Percentiles rank a stretch among this genome's conserved stretches.
phyloP scores from a whole-genome alignment of 2,113 vertebrate genomes.

The Anthoscopus minutus region DNA sequence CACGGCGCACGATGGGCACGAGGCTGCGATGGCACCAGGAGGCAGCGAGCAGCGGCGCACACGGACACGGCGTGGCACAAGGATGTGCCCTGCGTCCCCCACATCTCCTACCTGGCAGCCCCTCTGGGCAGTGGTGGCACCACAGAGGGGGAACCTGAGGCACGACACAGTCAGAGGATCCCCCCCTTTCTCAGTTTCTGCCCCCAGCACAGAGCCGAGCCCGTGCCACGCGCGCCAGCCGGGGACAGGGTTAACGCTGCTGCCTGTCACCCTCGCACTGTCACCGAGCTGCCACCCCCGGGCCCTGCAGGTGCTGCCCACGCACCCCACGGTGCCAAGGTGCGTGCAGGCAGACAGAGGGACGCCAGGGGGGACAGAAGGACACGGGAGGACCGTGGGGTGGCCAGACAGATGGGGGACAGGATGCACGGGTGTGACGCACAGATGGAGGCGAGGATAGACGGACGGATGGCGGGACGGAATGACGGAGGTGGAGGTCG shows the following conservation, averaged over 20 bases:
- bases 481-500: accelerated
- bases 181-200: accelerated
- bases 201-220: accelerated
- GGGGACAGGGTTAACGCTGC: neutral
- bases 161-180: neutral
- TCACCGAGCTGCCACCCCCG: neutral
- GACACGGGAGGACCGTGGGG: neutral
- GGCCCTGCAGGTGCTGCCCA: neutral
- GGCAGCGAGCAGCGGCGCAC: neutral
- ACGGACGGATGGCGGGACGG: neutral
- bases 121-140: accelerated
- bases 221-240: neutral
- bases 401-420: neutral
- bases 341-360: neutral
- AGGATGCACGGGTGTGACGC: neutral
- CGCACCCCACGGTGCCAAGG: neutral
- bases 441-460: neutral
- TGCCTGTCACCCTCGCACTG: neutral
- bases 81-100: accelerated
- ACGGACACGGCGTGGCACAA: accelerated
- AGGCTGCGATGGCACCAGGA: accelerated
- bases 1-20: accelerated
- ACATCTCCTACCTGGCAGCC: neutral
- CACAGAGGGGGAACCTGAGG: neutral
- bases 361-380: neutral